A percentile compares a stretch with the other conserved stretches of the same genome.
Conservation (phyloP, 2,797 vertebrate species). For the Pseudocheirus occidentalis region DNA sequence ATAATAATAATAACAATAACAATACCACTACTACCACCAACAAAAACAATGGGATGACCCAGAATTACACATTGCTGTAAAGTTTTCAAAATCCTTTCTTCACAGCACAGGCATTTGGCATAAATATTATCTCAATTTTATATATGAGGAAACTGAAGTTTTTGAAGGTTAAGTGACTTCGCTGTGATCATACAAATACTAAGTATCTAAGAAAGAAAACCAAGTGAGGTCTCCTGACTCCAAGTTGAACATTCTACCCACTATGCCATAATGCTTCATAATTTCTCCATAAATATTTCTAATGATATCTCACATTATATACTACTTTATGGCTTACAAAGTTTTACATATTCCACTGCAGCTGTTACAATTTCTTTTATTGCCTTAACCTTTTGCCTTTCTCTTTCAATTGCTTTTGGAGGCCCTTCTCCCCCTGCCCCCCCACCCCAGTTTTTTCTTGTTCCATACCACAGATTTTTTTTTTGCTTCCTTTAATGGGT, state of each 20-base stretch:
- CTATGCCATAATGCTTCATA: not conserved
- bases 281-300: not conserved
- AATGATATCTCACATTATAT: not conserved
- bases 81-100: not conserved
- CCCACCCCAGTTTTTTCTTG: not conserved
- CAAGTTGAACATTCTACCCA: not conserved
- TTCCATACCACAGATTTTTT: not conserved
- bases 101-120: not conserved
- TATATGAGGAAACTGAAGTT: not conserved
- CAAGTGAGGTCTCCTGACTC: not conserved
- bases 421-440: rapidly evolving
- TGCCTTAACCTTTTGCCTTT: not conserved
- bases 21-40: not conserved
- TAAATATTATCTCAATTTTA: not conserved
- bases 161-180: not conserved
- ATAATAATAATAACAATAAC: not conserved
- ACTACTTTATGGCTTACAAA: not conserved
- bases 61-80: not conserved
- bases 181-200: not conserved
- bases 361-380: not conserved
- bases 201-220: not conserved
- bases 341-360: not conserved
- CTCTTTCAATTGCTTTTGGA: not conserved
- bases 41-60: not conserved
- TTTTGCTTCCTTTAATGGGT: not conserved